These are phyloP conservation scores for Timema cristinae DNA, from an alignment of 2,888 invertebrate genomes.

Conservation along the genomic window DNA sequence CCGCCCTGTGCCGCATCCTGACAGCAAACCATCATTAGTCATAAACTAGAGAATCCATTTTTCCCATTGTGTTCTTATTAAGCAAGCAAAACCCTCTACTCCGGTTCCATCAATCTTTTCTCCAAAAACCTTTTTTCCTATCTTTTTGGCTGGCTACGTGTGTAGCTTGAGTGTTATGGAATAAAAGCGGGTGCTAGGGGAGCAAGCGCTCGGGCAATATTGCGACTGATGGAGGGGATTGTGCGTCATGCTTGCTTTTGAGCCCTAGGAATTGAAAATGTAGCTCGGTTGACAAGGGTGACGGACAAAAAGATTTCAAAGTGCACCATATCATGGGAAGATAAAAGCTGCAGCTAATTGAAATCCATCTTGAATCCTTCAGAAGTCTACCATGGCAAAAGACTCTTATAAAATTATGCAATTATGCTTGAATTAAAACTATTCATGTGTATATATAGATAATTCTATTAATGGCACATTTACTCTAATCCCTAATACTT, in stretches of 20 bases:
- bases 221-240: conserved; percentile 13
- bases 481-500: too few species aligned
- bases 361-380: conserved; percentile 22
- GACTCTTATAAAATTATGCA: not conserved
- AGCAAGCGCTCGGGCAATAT: conserved; percentile 7
- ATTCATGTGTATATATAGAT: too few species aligned
- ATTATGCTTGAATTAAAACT: too few species aligned
- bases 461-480: too few species aligned
- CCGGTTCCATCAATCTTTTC: conserved; percentile 31
- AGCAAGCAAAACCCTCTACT: conserved; percentile 29
- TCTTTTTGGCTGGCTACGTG: conserved; percentile 16
- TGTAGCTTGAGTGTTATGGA: conserved; percentile 22
- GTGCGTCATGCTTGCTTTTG: conserved; percentile 15
- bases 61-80: conserved; percentile 34
- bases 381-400: conserved; percentile 20
- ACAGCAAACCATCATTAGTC: conserved; percentile 34
- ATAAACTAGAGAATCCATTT: conserved; percentile 34
- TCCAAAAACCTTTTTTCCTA: conserved; percentile 23
- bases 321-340: conserved; percentile 23
- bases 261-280: not conserved
- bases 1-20: conserved; percentile 26
- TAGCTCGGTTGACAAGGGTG: not conserved
- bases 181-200: not conserved
- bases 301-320: conserved; percentile 18
- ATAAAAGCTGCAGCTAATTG: conserved; percentile 28